Evolutionary conservation across 1,140 invertebrate species (phyloP), one percentile per base, ranked within the genome.

Genomic region (Brachionus paranguensis): DNA sequence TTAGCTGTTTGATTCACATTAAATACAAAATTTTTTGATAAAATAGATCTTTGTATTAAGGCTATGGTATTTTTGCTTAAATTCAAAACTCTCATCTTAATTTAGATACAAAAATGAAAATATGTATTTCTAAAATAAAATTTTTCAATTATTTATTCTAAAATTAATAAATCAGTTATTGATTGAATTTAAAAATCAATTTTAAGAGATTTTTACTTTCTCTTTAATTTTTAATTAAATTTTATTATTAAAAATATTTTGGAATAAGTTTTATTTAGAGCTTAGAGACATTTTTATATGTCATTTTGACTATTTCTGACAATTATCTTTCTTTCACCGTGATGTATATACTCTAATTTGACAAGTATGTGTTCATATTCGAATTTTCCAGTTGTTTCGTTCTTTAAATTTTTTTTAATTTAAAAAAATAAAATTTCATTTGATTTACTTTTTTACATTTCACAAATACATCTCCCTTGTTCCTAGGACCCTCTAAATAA

Each of bases 321-420:
- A 7, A 60, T 14, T 27, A 83, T 83, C 17, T 45, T 68, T 33
- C 50, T 50, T 70, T 83, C 47, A 41, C 60, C 60, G 17, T 17
- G 33, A 43, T 68, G 53, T 8, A 60, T 10, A 27, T 50, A 68
- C 24, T 83, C 60, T 10, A 83, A 20, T 53, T 83, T 68, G 12
- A 83, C 64, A 37, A 83, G 4, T 45, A 83, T 83, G 20, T 83
- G 53, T 37, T 83, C 81, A 29, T 83, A 83, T 33, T 68, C 60
- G 14, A 83, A 70, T 41, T 83, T 83, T 2, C 37, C 37, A n/a
- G 64, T 81, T 14, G 5, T 64, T 27, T 81, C 50, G 45, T 79
- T 79, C 78, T 81, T 20, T 60, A 60, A 60, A 17, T 24, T 14
- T 53, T 53, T 53, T 53, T 53, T 17, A 53, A 60, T 20, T 60